Conservation (phyloP, 2,797 vertebrate genomes). For the Cichlasoma orientale region DNA sequence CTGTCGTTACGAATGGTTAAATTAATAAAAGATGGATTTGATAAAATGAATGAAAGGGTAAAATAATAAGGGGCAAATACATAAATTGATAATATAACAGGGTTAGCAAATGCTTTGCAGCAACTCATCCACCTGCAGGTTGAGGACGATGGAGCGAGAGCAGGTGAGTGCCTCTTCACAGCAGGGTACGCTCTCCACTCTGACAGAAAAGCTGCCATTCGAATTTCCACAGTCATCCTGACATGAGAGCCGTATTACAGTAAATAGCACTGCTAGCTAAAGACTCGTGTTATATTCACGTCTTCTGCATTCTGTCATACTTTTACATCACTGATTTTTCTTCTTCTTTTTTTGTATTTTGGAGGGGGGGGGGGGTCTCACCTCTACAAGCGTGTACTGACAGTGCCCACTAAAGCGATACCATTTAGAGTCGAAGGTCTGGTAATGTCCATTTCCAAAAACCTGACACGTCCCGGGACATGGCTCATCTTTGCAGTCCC, state of each 20-base stretch:
- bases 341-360: background rate
- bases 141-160: constrained; percentile 72
- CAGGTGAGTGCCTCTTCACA: constrained; percentile 80
- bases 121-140: constrained; percentile 61
- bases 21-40: background rate
- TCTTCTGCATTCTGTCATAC: background rate
- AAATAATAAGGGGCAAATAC: background rate
- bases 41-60: background rate
- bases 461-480: constrained; percentile 84
- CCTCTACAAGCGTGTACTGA: constrained; percentile 86
- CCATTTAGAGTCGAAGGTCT: constrained; percentile 85
- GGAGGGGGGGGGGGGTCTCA: constrained; percentile 54
- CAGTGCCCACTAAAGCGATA: constrained; percentile 85
- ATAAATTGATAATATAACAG: too few species aligned
- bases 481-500: constrained; percentile 76
- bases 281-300: background rate
- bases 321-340: background rate
- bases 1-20: too few species aligned
- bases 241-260: background rate
- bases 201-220: constrained; percentile 66
- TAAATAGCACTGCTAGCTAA: background rate
- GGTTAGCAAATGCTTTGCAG: too few species aligned
- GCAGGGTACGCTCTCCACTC: constrained; percentile 79
- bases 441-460: constrained; percentile 85
- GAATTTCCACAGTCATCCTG: constrained; percentile 66